phyloP scores from a whole-genome alignment of 2,113 vertebrate genomes.

The Myrmophylax atrothorax region DNA sequence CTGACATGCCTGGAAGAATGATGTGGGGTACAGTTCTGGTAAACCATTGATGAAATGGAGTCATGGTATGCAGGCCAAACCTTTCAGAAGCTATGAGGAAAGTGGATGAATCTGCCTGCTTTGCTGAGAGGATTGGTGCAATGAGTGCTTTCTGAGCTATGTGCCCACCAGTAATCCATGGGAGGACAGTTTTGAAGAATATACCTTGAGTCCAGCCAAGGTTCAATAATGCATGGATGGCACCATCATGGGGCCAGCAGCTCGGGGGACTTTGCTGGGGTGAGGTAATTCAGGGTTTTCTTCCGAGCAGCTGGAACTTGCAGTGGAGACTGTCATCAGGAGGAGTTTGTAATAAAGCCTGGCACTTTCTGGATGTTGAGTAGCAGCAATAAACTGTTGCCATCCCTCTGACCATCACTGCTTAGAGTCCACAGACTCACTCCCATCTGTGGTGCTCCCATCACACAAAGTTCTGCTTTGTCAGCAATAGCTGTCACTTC shows the following conservation, averaged over 20 bases:
- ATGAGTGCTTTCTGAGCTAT: not conserved
- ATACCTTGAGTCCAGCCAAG: not conserved
- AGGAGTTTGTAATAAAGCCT: not conserved
- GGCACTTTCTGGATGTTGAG: not conserved
- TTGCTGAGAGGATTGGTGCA: not conserved
- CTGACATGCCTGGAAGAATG: not conserved
- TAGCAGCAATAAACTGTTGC: not conserved
- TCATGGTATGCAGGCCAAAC: not conserved
- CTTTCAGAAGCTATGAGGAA: not conserved
- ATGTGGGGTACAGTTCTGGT: not conserved
- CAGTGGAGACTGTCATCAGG: not conserved
- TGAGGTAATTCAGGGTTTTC: not conserved
- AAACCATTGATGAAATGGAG: not conserved
- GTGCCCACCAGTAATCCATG: not conserved
- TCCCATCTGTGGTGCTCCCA: not conserved
- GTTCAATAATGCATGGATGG: not conserved
- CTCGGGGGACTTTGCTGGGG: not conserved
- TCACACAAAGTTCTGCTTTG: not conserved
- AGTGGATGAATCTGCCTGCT: fast-evolving
- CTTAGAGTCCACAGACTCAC: not conserved
- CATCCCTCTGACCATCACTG: not conserved
- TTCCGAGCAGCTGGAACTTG: not conserved
- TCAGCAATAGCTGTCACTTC: not conserved
- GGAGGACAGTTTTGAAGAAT: not conserved
- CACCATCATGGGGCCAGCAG: not conserved